A percentile compares a stretch with the other conserved stretches of the same genome.
These are phyloP conservation scores for Dasypus novemcinctus DNA, from an alignment of 2,113 vertebrate genomes.

Conservation along the genomic window DNA sequence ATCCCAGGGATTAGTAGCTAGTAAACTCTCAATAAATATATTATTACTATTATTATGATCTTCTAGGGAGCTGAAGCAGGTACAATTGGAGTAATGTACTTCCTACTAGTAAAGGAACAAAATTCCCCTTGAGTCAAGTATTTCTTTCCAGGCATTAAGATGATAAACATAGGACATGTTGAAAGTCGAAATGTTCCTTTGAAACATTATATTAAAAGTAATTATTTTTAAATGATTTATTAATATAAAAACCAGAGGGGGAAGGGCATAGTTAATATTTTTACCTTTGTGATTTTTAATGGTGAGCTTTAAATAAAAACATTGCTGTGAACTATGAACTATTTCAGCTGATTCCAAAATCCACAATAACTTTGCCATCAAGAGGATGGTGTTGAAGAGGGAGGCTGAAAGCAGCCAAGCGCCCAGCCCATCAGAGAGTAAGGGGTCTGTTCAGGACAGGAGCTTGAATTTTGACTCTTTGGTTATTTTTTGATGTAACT, in stretches of 20 bases:
- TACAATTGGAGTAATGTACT: not conserved
- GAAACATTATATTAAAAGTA: not conserved
- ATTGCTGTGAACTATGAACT: constrained; percentile 26
- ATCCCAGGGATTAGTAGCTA: not conserved
- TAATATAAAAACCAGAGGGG: not conserved
- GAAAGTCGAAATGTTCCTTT: not conserved
- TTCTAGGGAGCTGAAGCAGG: not conserved
- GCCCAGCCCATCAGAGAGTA: not conserved
- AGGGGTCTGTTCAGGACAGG: not conserved
- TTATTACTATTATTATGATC: not conserved
- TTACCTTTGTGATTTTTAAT: constrained; percentile 33
- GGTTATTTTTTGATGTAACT: not conserved
- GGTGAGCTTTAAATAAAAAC: constrained; percentile 10
- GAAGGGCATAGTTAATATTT: constrained; percentile 21
- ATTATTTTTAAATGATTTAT: constrained; percentile 43
- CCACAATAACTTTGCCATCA: not conserved
- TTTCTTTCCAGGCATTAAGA: not conserved
- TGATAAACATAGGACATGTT: not conserved
- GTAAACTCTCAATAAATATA: not conserved
- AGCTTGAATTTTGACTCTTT: not conserved
- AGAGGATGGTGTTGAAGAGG: not conserved
- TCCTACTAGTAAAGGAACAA: not conserved
- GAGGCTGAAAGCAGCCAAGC: not conserved
- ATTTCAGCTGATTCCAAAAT: constrained; percentile 13
- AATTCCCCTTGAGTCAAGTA: not conserved